A percentile compares a stretch with the other conserved stretches of the same genome.
These are phyloP conservation scores for Menidia beryllina DNA, from an alignment of 2,113 vertebrate species.

Conservation along the genomic window DNA sequence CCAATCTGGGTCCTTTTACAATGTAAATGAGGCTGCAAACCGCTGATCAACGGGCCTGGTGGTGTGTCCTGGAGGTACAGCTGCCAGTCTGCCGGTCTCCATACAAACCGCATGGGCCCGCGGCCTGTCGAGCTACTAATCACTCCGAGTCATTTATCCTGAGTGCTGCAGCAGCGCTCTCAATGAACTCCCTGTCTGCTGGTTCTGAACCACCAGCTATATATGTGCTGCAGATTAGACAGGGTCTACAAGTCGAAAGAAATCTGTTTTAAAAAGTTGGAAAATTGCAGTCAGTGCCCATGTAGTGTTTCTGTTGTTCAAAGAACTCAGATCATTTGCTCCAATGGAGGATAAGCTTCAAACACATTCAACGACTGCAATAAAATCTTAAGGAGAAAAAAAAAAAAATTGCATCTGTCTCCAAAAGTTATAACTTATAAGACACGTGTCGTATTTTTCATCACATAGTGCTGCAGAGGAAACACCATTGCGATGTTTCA, in stretches of 20 bases:
- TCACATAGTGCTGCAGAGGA: background rate
- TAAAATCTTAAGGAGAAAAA: too few relatives aligned
- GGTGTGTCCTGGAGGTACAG: constrained; percentile 41
- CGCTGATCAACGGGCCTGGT: constrained; percentile 29
- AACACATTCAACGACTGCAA: too few relatives aligned
- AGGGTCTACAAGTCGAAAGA: background rate
- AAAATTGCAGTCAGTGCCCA: too few relatives aligned
- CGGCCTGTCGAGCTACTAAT: constrained; percentile 35
- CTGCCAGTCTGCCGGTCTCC: constrained; percentile 57
- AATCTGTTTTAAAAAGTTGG: background rate
- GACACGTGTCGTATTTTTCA: background rate
- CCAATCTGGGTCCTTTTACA: constrained; percentile 31
- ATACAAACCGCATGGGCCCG: constrained; percentile 58
- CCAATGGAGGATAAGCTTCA: too few relatives aligned
- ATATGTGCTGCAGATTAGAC: constrained; percentile 13
- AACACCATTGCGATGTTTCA: constrained; percentile 30
- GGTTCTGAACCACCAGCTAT: constrained; percentile 20
- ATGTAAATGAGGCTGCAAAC: constrained; percentile 54
- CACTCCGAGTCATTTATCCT: constrained; percentile 45
- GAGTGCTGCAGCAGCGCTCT: constrained; percentile 26
- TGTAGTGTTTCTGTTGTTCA: too few relatives aligned
- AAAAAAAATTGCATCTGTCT: too few relatives aligned
- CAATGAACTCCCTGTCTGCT: constrained; percentile 45
- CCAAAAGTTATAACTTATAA: too few relatives aligned
- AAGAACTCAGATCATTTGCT: too few relatives aligned